Evolutionary conservation across 2,797 vertebrate species (phyloP).

Genomic region (Chrosomus eos): DNA sequence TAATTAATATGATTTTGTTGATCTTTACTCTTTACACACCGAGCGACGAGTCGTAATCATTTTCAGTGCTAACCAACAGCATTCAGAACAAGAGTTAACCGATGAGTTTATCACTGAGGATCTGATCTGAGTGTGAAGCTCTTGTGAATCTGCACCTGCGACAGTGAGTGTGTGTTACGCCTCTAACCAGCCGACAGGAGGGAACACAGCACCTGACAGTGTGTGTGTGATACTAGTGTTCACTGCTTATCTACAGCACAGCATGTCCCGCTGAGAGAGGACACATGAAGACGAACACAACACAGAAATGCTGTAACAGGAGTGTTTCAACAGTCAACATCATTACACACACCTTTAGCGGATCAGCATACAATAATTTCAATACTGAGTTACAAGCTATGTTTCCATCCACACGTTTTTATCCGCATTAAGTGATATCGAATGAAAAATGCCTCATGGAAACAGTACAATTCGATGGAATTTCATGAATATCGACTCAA

Average conservation of each 20-base stretch:
- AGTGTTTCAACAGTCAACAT: background rate
- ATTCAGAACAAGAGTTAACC: background rate
- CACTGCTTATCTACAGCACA: background rate
- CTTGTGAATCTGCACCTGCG: background rate
- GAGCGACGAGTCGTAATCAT: background rate
- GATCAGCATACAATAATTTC: background rate
- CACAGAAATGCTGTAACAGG: background rate
- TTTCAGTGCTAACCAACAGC: no score
- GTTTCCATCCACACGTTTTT: no score
- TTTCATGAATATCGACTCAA: no score
- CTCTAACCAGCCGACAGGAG: background rate
- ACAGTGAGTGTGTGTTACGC: background rate
- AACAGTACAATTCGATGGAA: no score
- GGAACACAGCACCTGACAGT: conserved; percentile 15
- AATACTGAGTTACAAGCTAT: background rate
- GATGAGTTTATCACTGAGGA: no score
- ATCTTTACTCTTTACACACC: no score
- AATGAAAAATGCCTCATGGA: no score
- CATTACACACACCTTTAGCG: background rate
- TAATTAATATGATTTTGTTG: background rate
- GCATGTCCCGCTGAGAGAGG: background rate
- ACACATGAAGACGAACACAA: background rate
- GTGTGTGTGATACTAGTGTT: background rate
- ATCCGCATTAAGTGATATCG: no score
- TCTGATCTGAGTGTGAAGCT: no score